These are phyloP conservation scores for Probaryconus sp. DNA, from an alignment of 1,140 invertebrate species.

Conservation along the genomic window DNA sequence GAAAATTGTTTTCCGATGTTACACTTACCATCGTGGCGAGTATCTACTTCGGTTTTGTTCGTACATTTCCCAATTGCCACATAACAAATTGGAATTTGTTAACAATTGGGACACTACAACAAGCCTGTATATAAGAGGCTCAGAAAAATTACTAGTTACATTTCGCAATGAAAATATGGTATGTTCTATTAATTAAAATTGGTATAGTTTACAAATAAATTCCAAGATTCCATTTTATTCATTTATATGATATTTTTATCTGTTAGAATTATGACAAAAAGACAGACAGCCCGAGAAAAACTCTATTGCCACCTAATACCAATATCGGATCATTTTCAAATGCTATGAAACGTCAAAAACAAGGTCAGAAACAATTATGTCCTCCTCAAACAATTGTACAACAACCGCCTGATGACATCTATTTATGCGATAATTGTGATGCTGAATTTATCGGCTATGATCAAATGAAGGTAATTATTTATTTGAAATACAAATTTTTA, in stretches of 20 bases:
- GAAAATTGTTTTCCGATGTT: constrained; percentile 84
- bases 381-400: constrained; percentile 77
- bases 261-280: constrained; percentile 75
- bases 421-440: constrained; percentile 86
- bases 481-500: too few species aligned
- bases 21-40: constrained; percentile 84
- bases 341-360: constrained; percentile 67
- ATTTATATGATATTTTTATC: constrained; percentile 14
- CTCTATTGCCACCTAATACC: constrained; percentile 65
- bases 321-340: constrained; percentile 67
- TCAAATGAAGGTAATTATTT: constrained; percentile 81
- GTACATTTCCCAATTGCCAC: constrained; percentile 82
- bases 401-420: constrained; percentile 81
- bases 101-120: constrained; percentile 86
- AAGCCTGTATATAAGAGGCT: constrained; percentile 82
- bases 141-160: constrained; percentile 83
- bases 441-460: constrained; percentile 80
- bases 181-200: constrained; percentile 12
- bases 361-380: constrained; percentile 69
- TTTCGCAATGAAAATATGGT: constrained; percentile 87
- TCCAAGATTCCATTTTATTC: too few species aligned
- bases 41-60: constrained; percentile 85
- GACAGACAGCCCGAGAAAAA: constrained; percentile 68
- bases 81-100: constrained; percentile 82
- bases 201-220: constrained; percentile 3